Percentiles rank a stretch among this genome's conserved stretches.
phyloP scores from a whole-genome alignment of 2,888 invertebrate species.

The Aproaerema taeniolella region DNA sequence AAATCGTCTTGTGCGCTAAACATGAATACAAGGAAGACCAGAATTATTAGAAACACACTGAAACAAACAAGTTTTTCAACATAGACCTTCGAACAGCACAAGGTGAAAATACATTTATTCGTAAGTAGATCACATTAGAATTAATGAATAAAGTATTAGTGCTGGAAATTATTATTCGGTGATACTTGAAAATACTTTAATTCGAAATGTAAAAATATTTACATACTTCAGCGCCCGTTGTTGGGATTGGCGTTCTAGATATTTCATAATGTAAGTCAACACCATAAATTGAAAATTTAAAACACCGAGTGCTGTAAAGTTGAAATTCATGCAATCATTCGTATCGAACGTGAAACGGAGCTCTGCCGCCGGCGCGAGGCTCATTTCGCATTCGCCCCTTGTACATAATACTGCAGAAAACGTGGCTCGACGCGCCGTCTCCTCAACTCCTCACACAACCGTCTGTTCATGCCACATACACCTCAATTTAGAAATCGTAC shows the following conservation, averaged over 20 bases:
- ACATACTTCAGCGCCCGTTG: conserved; percentile 31
- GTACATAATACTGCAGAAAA: conserved; percentile 52
- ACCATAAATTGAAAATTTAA: no score
- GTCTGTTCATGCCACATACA: conserved; percentile 7
- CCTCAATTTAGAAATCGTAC: conserved; percentile 43
- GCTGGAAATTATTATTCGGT: conserved; percentile 57
- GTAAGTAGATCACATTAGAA: conserved; percentile 54
- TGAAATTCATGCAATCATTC: no score
- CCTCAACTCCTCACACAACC: conserved; percentile 9
- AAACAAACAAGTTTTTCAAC: conserved; percentile 59
- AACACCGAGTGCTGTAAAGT: no score
- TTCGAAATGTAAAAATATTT: conserved; percentile 67
- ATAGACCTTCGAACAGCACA: conserved; percentile 32
- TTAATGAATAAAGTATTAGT: conserved; percentile 53
- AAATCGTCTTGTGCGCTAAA: conserved; percentile 64
- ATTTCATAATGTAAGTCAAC: no score
- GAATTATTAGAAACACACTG: conserved; percentile 39
- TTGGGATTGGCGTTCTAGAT: conserved; percentile 6
- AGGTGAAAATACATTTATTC: conserved; percentile 41
- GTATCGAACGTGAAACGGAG: no score
- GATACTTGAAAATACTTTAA: conserved; percentile 61
- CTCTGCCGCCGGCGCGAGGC: no score
- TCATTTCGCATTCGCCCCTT: no score
- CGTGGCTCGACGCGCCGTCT: background rate
- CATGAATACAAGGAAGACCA: conserved; percentile 68